phyloP scores from a whole-genome alignment of 2,113 vertebrate species.

The Symphodus melops region DNA sequence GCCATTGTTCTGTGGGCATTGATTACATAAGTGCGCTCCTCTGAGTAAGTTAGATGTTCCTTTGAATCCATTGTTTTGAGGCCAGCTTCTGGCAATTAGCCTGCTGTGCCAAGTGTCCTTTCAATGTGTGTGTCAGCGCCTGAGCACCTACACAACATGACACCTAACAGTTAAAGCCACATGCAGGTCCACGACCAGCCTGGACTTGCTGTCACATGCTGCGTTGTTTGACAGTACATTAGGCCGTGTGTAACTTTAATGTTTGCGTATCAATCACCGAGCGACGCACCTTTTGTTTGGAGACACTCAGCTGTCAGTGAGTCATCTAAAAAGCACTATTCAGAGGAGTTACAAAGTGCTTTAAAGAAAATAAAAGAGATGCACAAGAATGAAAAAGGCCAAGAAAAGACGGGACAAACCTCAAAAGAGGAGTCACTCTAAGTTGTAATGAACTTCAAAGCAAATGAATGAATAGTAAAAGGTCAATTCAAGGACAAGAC shows the following conservation, averaged over 20 bases:
- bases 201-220: conserved; percentile 17
- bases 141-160: conserved; percentile 26
- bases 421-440: background rate
- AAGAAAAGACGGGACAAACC: background rate
- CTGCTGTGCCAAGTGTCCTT: conserved; percentile 50
- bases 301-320: conserved; percentile 35
- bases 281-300: background rate
- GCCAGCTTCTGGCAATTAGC: conserved; percentile 30
- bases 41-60: conserved; percentile 29
- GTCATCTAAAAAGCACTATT: conserved; percentile 25
- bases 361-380: background rate
- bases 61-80: conserved; percentile 55
- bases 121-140: conserved; percentile 26
- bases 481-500: too few relatives aligned
- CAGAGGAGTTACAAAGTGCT: conserved; percentile 26
- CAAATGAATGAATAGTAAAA: background rate
- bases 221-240: conserved; percentile 1
- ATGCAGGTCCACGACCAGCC: conserved; percentile 37
- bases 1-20: conserved; percentile 22
- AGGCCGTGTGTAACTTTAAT: conserved; percentile 11
- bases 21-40: conserved; percentile 35
- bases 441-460: background rate
- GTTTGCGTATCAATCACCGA: conserved; percentile 30
- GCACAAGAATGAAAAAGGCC: background rate
- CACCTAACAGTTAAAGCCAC: conserved; percentile 32